Base-by-base conservation (phyloP, 2,113 vertebrate species). In the Jaculus jaculus region DNA sequence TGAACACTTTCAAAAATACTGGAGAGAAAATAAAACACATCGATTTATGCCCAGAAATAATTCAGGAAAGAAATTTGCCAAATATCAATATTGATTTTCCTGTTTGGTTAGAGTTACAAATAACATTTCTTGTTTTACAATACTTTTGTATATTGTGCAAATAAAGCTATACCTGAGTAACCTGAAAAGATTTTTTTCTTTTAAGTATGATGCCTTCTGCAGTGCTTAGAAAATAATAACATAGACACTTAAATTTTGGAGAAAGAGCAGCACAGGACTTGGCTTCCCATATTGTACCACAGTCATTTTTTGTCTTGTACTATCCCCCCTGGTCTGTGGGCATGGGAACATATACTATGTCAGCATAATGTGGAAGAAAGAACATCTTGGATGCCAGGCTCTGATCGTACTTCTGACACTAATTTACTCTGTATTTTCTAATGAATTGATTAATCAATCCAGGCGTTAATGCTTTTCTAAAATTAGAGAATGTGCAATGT, bases 161-260 rank as follows among this genome's bases (percentile, higher is more conserved):
- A 63, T 78, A 47, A 73, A 54, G 51, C 26, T 20, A 79, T 37
- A n/a, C 37, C 54, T 68, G 61, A 68, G 24, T 84, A 71, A 80
- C 23, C 26, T 77, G 13, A 92, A 54, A 54, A 12, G 54, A 12
- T 72, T 51, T 54, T 66, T 21, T 8, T 61, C 34, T 61, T 78
- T 82, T 82, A 21, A 91, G 7, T 32, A 10, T 0, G 17, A 47
- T 39, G 7, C 5, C 37, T 61, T 85, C 72, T 73, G 47, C 6
- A 47, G 2, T 89, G 28, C 28, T 87, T 85, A 75, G 69, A 63
- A 84, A 93, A 58, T 75, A 58, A 84, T 39, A 84, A 23, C 18
- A 74, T 63, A 74, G 69, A 92, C 18, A 90, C 15, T 60, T 93
- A 71, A 92, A 92, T 58, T 30, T 65, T 75, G 13, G 71, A 95